A percentile compares a stretch with the other conserved stretches of the same genome.
phyloP scores from a whole-genome alignment of 2,113 vertebrate species.

The Anseranas semipalmata region DNA sequence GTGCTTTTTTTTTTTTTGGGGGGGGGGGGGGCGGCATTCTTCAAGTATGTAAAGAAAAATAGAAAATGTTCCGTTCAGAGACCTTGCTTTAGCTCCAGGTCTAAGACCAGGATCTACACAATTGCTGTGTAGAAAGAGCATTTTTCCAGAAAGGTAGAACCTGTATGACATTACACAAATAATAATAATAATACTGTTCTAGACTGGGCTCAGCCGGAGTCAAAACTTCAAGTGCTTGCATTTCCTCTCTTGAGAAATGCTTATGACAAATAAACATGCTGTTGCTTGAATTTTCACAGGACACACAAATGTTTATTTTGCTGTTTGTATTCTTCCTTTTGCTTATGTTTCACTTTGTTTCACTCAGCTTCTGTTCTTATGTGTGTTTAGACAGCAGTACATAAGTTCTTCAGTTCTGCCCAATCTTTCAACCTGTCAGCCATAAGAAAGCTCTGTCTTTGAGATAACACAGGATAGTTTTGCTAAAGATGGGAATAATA shows the following conservation, averaged over 20 bases:
- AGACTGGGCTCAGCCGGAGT: not conserved
- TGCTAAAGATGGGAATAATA: not conserved
- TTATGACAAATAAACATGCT: not conserved
- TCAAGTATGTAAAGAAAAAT: not conserved
- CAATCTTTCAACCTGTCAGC: fast-evolving
- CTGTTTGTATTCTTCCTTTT: not conserved
- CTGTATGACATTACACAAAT: not conserved
- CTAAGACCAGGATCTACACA: not conserved
- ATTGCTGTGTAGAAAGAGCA: not conserved
- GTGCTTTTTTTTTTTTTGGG: not conserved
- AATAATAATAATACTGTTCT: not conserved
- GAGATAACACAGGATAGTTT: not conserved
- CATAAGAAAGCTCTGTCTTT: not conserved
- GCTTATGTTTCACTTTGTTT: not conserved
- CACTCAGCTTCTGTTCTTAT: not conserved
- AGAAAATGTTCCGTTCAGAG: not conserved
- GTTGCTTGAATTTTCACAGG: not conserved
- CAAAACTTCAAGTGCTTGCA: not conserved
- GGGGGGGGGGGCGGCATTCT: not conserved
- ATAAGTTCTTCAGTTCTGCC: not conserved
- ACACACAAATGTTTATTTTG: not conserved
- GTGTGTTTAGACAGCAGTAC: not conserved
- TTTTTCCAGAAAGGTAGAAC: not conserved
- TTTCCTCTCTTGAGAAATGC: not conserved
- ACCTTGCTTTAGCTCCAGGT: not conserved